Base-by-base conservation (phyloP, 2,113 vertebrate genomes). In the Meleagris gallopavo region DNA sequence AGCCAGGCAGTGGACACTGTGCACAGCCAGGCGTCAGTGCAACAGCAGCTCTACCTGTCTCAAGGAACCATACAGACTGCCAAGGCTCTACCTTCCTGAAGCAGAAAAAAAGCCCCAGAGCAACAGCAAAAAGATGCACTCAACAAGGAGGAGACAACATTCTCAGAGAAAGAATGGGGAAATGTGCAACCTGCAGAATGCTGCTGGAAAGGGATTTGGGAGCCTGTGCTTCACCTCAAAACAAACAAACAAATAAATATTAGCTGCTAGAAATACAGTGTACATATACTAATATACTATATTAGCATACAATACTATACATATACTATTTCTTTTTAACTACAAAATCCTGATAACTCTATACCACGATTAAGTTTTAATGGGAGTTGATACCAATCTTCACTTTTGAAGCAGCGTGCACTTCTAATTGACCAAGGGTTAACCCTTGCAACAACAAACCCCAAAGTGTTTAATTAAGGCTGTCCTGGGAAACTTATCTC, bases 381-480 rank as follows among this genome's bases (percentile, higher is more conserved):
- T 5, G 1, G 9, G 9, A 71, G 11, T 54, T 38, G 77, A 83
- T n/a, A 89, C 89, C 76, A 93, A 70, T 32, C 13, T 66, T 84
- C 24, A 34, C 3, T 83, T 83, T 52, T 48, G 16, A 82, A 86
- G 32, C 7, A n/a, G 50, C 40, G 7, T 24, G 24, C 38, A 69
- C 58, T 75, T 87, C 64, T 79, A 84, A 55, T 24, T 45, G 41
- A 88, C 30, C 0, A 0, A 69, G 67, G 90, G 21, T 30, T 40
- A 79, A 76, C 34, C 30, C 73, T 86, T 67, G 55, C 19, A 86
- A 73, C 30, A 88, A 88, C 78, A 80, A 70, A 83, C 85, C 43
- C 2, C 43, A 50, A 58, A 79, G 38, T 54, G 41, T 10, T 52
- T 67, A 85, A 91, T 90, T 50, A 94, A 78, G 87, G 43, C 19